Conservation (phyloP, 2,888 invertebrate genomes). For the Oeneis ivallda region DNA sequence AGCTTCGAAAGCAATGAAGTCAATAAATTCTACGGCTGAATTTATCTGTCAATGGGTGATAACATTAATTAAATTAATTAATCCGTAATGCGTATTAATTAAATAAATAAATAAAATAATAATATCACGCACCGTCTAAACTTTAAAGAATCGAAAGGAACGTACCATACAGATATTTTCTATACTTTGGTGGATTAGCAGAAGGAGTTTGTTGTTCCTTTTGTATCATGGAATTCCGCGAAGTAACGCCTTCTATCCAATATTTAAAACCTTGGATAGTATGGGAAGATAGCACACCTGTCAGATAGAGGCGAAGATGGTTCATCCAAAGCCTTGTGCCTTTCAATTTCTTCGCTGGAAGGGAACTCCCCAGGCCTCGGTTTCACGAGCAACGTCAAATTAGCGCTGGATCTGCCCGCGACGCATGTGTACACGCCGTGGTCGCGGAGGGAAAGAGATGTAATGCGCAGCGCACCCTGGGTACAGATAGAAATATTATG, state of each 20-base stretch:
- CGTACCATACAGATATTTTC: too few species aligned
- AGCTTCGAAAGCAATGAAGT: too few species aligned
- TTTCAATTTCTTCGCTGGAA: constrained; percentile 89
- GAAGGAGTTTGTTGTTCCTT: too few species aligned
- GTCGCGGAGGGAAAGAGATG: constrained; percentile 90
- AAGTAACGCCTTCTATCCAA: background rate
- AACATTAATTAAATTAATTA: too few species aligned
- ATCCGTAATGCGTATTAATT: too few species aligned
- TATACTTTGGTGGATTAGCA: too few species aligned
- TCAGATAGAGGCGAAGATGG: constrained; percentile 74
- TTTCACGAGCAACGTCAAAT: constrained; percentile 90
- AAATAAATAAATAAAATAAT: too few species aligned
- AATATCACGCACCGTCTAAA: too few species aligned
- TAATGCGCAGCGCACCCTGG: constrained; percentile 91
- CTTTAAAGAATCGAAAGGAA: too few species aligned
- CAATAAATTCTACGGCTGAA: too few species aligned
- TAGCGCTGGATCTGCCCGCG: constrained; percentile 90
- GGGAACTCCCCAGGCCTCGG: constrained; percentile 90
- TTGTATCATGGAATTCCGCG: too few species aligned
- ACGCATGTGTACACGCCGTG: constrained; percentile 93
- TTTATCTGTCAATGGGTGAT: too few species aligned
- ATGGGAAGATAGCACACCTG: constrained; percentile 51
- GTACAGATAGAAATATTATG: constrained; percentile 6
- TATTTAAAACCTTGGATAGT: background rate
- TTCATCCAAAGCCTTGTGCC: constrained; percentile 74